These are phyloP conservation scores for Drosophila differens DNA, from an alignment of 2,888 invertebrate species.

Conservation along the genomic window DNA sequence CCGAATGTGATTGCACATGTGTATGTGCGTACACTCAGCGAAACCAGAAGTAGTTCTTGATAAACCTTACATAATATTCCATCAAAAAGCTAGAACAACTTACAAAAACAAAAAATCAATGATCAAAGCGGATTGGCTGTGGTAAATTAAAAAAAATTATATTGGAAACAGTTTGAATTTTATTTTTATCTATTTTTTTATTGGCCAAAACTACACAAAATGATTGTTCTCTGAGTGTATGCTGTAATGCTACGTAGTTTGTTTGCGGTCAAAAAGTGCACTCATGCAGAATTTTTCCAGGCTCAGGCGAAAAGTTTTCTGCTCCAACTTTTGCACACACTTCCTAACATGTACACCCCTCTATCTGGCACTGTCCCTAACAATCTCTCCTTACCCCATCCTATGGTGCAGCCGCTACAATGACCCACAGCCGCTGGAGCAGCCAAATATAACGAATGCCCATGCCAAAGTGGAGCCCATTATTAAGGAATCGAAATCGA, in stretches of 20 bases:
- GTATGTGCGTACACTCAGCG: slow-evolving; percentile 29
- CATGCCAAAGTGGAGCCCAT: slow-evolving; percentile 84
- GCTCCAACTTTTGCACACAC: slow-evolving; percentile 59
- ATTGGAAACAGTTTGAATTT: neutral
- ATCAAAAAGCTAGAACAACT: fast-evolving
- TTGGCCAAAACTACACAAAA: neutral
- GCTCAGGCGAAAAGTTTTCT: slow-evolving; percentile 51
- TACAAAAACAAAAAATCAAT: neutral
- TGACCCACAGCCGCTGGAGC: slow-evolving; percentile 85
- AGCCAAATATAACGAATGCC: slow-evolving; percentile 82
- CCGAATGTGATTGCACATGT: slow-evolving; percentile 23
- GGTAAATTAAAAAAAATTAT: neutral
- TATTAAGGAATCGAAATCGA: slow-evolving; percentile 84
- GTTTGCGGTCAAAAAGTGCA: slow-evolving; percentile 79
- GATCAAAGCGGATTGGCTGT: neutral
- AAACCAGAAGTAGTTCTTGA: slow-evolving; percentile 1
- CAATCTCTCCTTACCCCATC: slow-evolving; percentile 15
- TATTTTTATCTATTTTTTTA: neutral
- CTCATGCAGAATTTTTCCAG: slow-evolving; percentile 76
- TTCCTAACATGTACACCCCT: slow-evolving; percentile 30
- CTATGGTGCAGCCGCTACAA: slow-evolving; percentile 82
- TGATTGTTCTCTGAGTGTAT: slow-evolving; percentile 50
- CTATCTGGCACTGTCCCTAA: slow-evolving; percentile 12
- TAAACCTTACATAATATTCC: neutral
- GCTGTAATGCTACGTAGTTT: slow-evolving; percentile 52